These are phyloP conservation scores for Centropristis striata DNA, from an alignment of 2,113 vertebrate genomes.

Conservation along the genomic window DNA sequence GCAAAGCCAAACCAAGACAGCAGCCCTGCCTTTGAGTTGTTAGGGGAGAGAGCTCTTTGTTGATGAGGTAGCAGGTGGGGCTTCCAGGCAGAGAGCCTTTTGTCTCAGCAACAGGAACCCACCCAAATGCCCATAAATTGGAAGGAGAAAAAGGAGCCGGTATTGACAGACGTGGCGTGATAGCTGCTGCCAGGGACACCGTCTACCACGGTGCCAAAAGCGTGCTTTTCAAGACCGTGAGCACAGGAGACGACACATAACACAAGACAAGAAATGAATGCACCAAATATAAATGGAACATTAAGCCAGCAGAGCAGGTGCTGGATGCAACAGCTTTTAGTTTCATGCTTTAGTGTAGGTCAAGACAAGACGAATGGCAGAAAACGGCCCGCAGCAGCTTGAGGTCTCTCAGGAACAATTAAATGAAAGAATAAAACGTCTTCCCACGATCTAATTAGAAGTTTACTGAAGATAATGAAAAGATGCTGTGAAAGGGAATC, in stretches of 20 bases:
- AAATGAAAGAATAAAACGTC: constrained; percentile 3
- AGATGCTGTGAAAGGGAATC: neutral
- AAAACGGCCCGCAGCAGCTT: constrained; percentile 4
- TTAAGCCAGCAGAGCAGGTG: neutral
- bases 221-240: constrained; percentile 20
- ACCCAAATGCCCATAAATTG: constrained; percentile 50
- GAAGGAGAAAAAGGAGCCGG: constrained; percentile 44
- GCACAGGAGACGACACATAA: neutral
- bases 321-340: constrained; percentile 3
- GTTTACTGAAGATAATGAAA: neutral
- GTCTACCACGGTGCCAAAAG: constrained; percentile 23
- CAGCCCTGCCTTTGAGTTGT: constrained; percentile 29
- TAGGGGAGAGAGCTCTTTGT: constrained; percentile 48
- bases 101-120: constrained; percentile 53
- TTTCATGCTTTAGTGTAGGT: neutral
- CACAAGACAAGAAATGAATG: neutral
- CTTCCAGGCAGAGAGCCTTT: constrained; percentile 49
- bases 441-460: neutral
- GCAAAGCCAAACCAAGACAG: constrained; percentile 37
- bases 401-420: constrained; percentile 1
- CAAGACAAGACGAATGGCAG: neutral
- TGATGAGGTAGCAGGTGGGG: constrained; percentile 58
- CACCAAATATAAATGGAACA: neutral
- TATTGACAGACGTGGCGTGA: constrained; percentile 39
- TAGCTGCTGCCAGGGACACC: constrained; percentile 49